phyloP scores from a whole-genome alignment of 2,113 vertebrate species.

The Apeltes quadracus region DNA sequence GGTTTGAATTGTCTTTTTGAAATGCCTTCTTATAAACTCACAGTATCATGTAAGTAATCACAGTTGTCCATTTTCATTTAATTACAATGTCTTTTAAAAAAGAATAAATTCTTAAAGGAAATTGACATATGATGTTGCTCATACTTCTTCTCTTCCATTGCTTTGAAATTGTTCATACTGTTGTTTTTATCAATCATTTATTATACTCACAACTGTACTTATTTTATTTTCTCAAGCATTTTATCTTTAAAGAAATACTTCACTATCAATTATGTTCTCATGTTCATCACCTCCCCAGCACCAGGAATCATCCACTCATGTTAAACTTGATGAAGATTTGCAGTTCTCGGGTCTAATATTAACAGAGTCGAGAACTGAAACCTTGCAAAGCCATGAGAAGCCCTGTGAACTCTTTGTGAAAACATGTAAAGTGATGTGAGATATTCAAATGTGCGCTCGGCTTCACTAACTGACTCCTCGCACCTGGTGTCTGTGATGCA shows the following conservation, averaged over 20 bases:
- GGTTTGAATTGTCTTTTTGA: neutral
- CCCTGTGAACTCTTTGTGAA: neutral
- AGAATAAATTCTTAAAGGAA: slow-evolving; percentile 36
- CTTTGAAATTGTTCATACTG: neutral
- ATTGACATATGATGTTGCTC: neutral
- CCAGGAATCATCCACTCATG: slow-evolving; percentile 27
- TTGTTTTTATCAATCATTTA: neutral
- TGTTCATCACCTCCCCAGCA: slow-evolving; percentile 17
- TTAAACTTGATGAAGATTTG: slow-evolving; percentile 27
- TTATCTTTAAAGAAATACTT: neutral
- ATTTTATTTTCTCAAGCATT: neutral
- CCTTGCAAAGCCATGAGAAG: slow-evolving; percentile 25
- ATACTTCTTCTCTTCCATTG: neutral
- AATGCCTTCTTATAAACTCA: neutral
- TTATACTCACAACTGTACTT: neutral
- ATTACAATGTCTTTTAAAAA: slow-evolving; percentile 2
- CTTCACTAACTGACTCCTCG: slow-evolving; percentile 56
- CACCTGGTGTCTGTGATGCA: slow-evolving; percentile 62
- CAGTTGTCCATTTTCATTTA: neutral
- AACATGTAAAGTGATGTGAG: slow-evolving; percentile 45
- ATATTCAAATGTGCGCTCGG: slow-evolving; percentile 53
- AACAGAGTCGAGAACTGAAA: slow-evolving; percentile 27
- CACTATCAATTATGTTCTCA: neutral
- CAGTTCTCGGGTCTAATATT: slow-evolving; percentile 11
- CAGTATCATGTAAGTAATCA: slow-evolving; percentile 28